Evolutionary conservation across 2,888 invertebrate species (phyloP).

Genomic region (Hirtodrosophila duncani): DNA sequence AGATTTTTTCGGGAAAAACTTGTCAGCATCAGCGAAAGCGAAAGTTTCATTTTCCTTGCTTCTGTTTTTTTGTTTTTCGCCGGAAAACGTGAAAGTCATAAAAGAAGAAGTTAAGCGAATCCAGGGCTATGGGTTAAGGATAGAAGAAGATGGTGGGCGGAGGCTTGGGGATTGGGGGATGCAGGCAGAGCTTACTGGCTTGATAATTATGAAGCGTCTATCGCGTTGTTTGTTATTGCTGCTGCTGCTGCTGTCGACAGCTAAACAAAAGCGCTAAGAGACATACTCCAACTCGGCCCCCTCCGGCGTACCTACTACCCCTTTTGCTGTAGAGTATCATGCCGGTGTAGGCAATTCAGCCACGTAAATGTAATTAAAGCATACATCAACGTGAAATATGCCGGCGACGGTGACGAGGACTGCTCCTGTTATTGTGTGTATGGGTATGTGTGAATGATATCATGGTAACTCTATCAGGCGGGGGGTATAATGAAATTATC

Average conservation of each 20-base stretch:
- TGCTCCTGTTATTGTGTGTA: conserved; percentile 41
- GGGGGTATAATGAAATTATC: not conserved
- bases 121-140: not conserved
- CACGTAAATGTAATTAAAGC: conserved; percentile 72
- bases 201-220: conserved; percentile 62
- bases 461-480: too few species aligned
- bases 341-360: too few species aligned
- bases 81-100: conserved; percentile 42
- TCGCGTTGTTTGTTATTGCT: conserved; percentile 46
- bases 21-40: conserved; percentile 18
- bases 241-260: conserved; percentile 62
- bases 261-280: conserved; percentile 63
- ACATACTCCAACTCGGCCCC: conserved; percentile 29
- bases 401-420: conserved; percentile 36
- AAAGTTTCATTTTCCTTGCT: conserved; percentile 42
- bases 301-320: not conserved
- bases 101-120: conserved; percentile 46
- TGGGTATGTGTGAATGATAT: conserved; percentile 5
- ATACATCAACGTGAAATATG: conserved; percentile 73
- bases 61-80: not conserved
- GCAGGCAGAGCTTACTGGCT: conserved; percentile 23
- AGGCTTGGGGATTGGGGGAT: conserved; percentile 1
- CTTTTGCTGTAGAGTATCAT: too few species aligned
- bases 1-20: too few species aligned
- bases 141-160: not conserved